Conservation (phyloP, 1,140 invertebrate species). For the Drosophila micromelanica region DNA sequence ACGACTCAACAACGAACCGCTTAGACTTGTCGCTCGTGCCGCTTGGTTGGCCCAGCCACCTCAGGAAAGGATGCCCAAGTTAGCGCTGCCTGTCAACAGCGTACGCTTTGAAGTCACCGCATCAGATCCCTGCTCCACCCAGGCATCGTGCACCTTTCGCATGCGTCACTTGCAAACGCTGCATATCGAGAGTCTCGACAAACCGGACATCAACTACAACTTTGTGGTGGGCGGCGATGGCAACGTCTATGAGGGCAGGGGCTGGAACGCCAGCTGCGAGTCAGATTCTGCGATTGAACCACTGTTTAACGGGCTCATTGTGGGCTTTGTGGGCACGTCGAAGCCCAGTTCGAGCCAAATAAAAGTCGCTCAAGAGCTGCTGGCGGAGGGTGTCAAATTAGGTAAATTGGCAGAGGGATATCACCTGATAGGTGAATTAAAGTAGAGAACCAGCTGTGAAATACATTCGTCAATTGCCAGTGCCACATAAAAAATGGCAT, state of each 20-base stretch:
- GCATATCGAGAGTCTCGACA: conserved; percentile 86
- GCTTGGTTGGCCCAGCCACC: conserved; percentile 88
- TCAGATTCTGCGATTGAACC: background rate
- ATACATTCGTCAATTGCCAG: background rate
- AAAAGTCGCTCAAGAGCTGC: conserved; percentile 37
- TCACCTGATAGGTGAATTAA: conserved; percentile 86
- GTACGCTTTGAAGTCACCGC: conserved; percentile 73
- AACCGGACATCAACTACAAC: conserved; percentile 89
- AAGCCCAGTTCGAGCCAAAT: conserved; percentile 34
- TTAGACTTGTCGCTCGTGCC: conserved; percentile 82
- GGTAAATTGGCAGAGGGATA: conserved; percentile 86
- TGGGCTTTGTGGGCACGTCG: conserved; percentile 52
- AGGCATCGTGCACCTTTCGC: conserved; percentile 53
- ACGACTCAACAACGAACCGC: conserved; percentile 55
- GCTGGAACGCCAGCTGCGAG: conserved; percentile 86
- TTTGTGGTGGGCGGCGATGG: conserved; percentile 91
- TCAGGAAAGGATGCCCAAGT: conserved; percentile 59
- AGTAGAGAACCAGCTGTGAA: background rate
- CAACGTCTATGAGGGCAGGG: conserved; percentile 88
- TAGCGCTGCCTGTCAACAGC: conserved; percentile 84
- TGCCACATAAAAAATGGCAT: background rate
- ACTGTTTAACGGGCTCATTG: conserved; percentile 28
- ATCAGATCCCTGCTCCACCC: conserved; percentile 39
- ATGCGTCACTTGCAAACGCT: conserved; percentile 86
- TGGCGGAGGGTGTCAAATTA: conserved; percentile 86